Base-by-base conservation (phyloP, 2,797 vertebrate genomes). In the Mormyrus hasselquistii region DNA sequence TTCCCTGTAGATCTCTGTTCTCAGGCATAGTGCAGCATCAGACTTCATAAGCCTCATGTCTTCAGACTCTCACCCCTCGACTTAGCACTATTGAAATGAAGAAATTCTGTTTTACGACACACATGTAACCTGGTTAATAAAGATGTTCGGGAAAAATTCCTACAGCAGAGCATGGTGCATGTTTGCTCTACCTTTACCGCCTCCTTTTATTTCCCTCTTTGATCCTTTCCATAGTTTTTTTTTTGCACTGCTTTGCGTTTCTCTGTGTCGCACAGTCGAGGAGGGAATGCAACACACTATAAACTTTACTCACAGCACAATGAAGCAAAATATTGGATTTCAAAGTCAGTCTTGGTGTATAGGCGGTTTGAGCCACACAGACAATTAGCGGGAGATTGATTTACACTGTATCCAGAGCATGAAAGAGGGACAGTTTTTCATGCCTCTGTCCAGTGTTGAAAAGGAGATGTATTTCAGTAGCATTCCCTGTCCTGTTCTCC, bases 301-400 rank as follows among this genome's bases (percentile, higher is more conserved):
- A 94, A 95, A 95, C 90, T 94, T 94, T 91, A 93, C 92, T 94
- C 92, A 89, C 92, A 89, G 92, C 92, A 94, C 94, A 93, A 94
- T 94, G 92, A 93, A 90, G 93, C 3, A 57, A 89, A 87, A 93
- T 92, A 82, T 96, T 91, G 88, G 84, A 91, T 96, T 96, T 95
- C 96, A 95, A 93, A 93, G 92, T 93, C 93, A 92, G 94, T 94
- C 94, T 95, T 95, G 95, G 94, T 95, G 93, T 94, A 89, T 89
- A 89, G 88, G 59, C 29, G 62, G 83, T 49, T 93, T 94, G 93
- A 95, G 94, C 93, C 90, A 91, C 94, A 94, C 90, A 87, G 92
- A 93, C 95, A 96, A 96, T 96, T 96, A 96, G 94, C 90, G 91
- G 92, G 92, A 94, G 95, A 95, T 96, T 93, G 93, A 93, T 93